Base-by-base conservation (phyloP, 2,888 invertebrate genomes). In the Nowickia ferox region DNA sequence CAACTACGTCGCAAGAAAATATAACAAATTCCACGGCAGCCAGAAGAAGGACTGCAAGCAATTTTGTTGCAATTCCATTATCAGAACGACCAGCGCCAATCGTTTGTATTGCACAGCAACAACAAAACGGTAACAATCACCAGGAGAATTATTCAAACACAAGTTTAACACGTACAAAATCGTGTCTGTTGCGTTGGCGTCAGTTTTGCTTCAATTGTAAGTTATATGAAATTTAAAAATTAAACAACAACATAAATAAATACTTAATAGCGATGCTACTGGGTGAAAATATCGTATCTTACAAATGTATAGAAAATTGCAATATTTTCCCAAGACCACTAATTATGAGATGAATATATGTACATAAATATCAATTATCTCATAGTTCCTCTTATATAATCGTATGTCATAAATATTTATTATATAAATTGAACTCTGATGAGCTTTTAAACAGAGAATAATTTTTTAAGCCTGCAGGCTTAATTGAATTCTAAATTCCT, bases 161-260 rank as follows among this genome's bases (percentile, higher is more conserved):
- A 65, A 84, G 69, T 63, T 72, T 86, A 72, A 72, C 79, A 69
- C 81, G 76, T 65, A 55, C 84, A 13, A 61, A 84, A 66, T 90
- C 91, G 78, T 92, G 90, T 84, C 89, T 92, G 57, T 89, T 89
- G 75, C 90, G 92, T 17, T 86, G 92, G 75, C 90, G 91, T 76
- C 87, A 88, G 63, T 87, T 88, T 77, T 89, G 90, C 51, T 80
- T 84, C 80, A 90, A 89, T 87, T 87, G 91, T 91, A 88, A 90
- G 91, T 89, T 48, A 6, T 2, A 55, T 40, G 11, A 38, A 63
- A 63, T 59, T 13, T 19, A 15, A 53, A 44, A 38, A 10, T 22
- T 22, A 30, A 38, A 57, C 15, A 38, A 17, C 5, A 15, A 9
- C 11, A 30, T 30, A 30, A 30, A 17, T 66, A n/a, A n/a, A 61